A percentile compares a stretch with the other conserved stretches of the same genome.
phyloP scores from a whole-genome alignment of 1,140 invertebrate species.

The Leguminivora glycinivorella region DNA sequence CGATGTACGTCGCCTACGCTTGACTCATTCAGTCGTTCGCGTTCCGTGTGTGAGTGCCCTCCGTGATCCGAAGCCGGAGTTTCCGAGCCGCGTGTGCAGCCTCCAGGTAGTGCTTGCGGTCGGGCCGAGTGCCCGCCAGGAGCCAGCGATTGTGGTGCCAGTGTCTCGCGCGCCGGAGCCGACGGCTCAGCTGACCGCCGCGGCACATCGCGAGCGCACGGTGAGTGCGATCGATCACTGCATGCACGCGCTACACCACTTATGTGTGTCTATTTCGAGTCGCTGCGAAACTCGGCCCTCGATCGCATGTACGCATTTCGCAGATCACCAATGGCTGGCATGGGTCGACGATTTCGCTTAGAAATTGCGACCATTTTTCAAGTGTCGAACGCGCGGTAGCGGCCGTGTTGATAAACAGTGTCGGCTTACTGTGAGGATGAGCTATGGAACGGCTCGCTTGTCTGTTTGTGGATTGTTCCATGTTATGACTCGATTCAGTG shows the following conservation, averaged over 20 bases:
- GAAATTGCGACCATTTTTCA: conserved; percentile 47
- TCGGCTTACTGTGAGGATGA: conserved; percentile 53
- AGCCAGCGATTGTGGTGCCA: conserved; percentile 32
- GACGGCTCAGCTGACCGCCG: conserved; percentile 67
- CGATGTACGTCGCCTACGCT: conserved; percentile 65
- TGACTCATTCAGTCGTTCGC: conserved; percentile 58
- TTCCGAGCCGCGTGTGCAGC: conserved; percentile 57
- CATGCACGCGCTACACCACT: conserved; percentile 63
- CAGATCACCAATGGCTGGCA: conserved; percentile 44
- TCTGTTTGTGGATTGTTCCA: conserved; percentile 46
- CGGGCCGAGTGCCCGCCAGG: conserved; percentile 32
- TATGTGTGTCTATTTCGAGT: conserved; percentile 68
- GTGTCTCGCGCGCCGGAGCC: conserved; percentile 40
- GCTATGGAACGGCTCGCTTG: conserved; percentile 36
- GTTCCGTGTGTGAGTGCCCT: conserved; percentile 69
- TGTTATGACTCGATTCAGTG: conserved; percentile 47
- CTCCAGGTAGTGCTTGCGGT: conserved; percentile 32
- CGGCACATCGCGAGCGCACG: conserved; percentile 64
- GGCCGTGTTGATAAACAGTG: conserved; percentile 70
- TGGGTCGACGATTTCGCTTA: conserved; percentile 46
- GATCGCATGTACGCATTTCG: conserved; percentile 43
- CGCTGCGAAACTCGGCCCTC: conserved; percentile 54
- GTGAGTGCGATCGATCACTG: conserved; percentile 74
- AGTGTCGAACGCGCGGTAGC: conserved; percentile 41
- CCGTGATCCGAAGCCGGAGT: conserved; percentile 58